Conservation (phyloP, 2,797 vertebrate species). For the Mallotus villosus region DNA sequence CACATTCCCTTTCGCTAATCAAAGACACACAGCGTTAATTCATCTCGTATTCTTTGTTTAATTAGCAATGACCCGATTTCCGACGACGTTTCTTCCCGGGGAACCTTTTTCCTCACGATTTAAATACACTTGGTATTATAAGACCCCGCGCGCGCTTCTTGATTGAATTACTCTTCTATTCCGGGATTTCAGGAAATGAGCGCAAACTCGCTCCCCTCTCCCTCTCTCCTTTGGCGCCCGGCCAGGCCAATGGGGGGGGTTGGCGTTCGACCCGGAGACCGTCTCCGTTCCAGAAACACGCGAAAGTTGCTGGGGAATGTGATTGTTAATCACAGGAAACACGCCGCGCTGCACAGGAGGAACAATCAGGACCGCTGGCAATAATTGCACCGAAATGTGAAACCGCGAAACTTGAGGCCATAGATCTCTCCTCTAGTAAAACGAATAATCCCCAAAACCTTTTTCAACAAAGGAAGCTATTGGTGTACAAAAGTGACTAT, state of each 20-base stretch:
- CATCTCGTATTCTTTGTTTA: slow-evolving; percentile 63
- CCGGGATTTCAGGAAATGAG: slow-evolving; percentile 53
- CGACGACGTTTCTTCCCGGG: slow-evolving; percentile 31
- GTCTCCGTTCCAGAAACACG: slow-evolving; percentile 17
- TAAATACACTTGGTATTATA: slow-evolving; percentile 49
- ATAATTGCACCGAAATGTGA: too few species aligned
- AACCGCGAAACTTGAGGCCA: too few species aligned
- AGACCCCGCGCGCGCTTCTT: slow-evolving; percentile 44
- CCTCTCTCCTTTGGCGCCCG: slow-evolving; percentile 43
- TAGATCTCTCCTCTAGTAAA: too few species aligned
- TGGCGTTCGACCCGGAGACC: background rate
- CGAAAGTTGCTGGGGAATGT: background rate
- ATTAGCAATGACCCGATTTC: slow-evolving; percentile 69
- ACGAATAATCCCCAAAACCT: too few species aligned
- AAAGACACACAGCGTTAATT: slow-evolving; percentile 70
- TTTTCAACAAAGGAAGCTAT: too few species aligned
- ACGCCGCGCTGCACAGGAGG: too few species aligned
- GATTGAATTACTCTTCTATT: slow-evolving; percentile 58
- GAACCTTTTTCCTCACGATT: slow-evolving; percentile 9
- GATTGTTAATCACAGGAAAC: slow-evolving; percentile 14
- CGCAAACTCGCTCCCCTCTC: slow-evolving; percentile 36
- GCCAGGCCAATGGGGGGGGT: slow-evolving; percentile 36
- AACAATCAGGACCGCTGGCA: too few species aligned
- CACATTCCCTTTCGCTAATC: slow-evolving; percentile 62
- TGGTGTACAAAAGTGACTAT: too few species aligned